Evolutionary conservation across 64 coral and sea anemone genomes (phyloP).

Genomic region (Stichodactyla helianthus): DNA sequence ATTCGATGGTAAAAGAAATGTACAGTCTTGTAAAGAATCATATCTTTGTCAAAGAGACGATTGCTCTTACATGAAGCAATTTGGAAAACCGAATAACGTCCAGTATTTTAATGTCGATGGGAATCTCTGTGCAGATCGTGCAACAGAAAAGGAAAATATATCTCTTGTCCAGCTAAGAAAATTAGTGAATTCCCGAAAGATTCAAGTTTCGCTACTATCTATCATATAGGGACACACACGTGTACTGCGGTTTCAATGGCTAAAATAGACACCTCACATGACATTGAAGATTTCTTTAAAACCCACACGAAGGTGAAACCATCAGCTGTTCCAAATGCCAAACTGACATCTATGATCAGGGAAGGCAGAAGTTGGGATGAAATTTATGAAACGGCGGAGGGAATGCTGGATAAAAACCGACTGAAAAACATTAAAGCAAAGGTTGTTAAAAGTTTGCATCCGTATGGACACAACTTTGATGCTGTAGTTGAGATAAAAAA

Average conservation of each 20-base stretch:
- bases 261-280: constrained; percentile 18
- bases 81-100: constrained; percentile 28
- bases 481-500: constrained; percentile 44
- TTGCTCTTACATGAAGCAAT: constrained; percentile 38
- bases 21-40: constrained; percentile 41
- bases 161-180: constrained; percentile 44
- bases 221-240: constrained; percentile 46
- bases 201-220: constrained; percentile 21
- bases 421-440: constrained; percentile 44
- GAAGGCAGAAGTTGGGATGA: constrained; percentile 40
- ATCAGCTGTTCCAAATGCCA: constrained; percentile 17
- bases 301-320: constrained; percentile 34
- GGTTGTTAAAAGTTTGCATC: constrained; percentile 22
- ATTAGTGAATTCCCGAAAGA: constrained; percentile 42
- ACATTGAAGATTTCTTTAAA: constrained; percentile 42
- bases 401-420: constrained; percentile 43
- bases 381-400: constrained; percentile 26
- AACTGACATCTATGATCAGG: constrained; percentile 11
- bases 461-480: constrained; percentile 45
- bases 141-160: constrained; percentile 15
- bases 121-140: constrained; percentile 41
- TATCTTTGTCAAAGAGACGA: constrained; percentile 30
- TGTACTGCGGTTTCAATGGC: neutral
- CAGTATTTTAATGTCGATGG: constrained; percentile 25
- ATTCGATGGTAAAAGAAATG: constrained; percentile 40